Base-by-base conservation (phyloP, 2,113 vertebrate species). In the Sebastes fasciatus region DNA sequence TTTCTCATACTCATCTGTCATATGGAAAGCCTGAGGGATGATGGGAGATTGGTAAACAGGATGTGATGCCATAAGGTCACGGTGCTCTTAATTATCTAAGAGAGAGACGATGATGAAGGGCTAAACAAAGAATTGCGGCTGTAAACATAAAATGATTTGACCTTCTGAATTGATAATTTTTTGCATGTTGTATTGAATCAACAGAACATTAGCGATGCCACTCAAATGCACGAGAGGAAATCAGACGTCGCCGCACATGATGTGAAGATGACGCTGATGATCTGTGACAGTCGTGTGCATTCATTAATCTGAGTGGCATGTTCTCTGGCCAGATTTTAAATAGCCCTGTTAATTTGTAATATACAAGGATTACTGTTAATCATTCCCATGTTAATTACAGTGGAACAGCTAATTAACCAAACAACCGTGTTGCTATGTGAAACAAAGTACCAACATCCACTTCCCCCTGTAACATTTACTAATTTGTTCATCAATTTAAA, bases 401-500 rank as follows among this genome's bases (percentile, higher is more conserved):
- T 46, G 13, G 73, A 72, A 62, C 68, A 45, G 70, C 72, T 85
- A 86, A 93, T 93, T 88, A 77, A 86, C 84, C 55, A 87, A 92
- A 93, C 83, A 84, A 75, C 68, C 45, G 19, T 74, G 74, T 73
- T 74, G 46, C 82, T 55, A 82, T 67, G 70, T 81, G 73, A 86
- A 92, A 83, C 62, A 86, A 87, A 83, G 69, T 21, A 19, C 42
- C 65, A 57, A 43, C 57, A 73, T 61, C 52, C 46, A 49, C 77
- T 34, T 77, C 45, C 48, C 58, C 86, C 68, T 9, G 34, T 34
- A 87, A 88, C 79, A 88, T 81, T 66, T 87, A 92, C 88, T 91
- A 86, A 93, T 88, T 79, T 90, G 62, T 85, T 84, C 71, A 88
- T 94, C 83, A 92, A 83, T 89, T 85, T 82, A 88, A 92, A 89